Evolutionary conservation across 2,113 vertebrate species (phyloP), one percentile per base, ranked within the genome.

Genomic region (Carollia perspicillata): DNA sequence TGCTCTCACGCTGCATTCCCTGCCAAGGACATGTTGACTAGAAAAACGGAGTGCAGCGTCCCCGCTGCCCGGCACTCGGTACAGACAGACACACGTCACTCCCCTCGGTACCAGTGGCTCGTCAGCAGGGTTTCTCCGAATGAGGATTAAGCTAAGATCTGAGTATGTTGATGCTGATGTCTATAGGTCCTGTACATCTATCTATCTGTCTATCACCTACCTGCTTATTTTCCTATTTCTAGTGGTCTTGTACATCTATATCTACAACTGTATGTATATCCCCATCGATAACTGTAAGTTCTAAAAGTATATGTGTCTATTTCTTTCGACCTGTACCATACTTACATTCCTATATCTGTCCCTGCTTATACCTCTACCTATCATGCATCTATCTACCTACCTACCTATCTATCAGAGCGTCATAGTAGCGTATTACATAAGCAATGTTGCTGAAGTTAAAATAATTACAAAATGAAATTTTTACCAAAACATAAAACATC

Each of bases 401-500:
- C n/a, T n/a, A n/a, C n/a, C n/a, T n/a, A n/a, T n/a, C n/a, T n/a
- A n/a, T n/a, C n/a, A n/a, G n/a, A 66, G 8, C 12, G 30, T 11
- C 20, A 6, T 2, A 17, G n/a, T 10, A 11, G 33, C 17, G 2
- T 72, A 20, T 44, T 65, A 49, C 11, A 66, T 33, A 92, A 92
- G 58, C 71, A 44, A 17, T 20, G 42, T 40, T 37, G 18, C 47
- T 68, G 65, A 74, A 79, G 44, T 84, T 69, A 77, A 93, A 85
- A 66, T 60, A 90, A 93, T 60, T 60, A 72, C 20, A 14, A 93
- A 75, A 79, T 33, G 40, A 26, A 35, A 28, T 79, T 80, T 90
- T 86, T 87, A 63, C 42, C 72, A 53, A 94, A 77, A 77, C 69
- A 51, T 30, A 84, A 94, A 51, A 63, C 5, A 85, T 53, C 51